Evolutionary conservation across 2,113 vertebrate species (phyloP), one percentile per base, ranked within the genome.

Genomic region (Saccopteryx leptura): DNA sequence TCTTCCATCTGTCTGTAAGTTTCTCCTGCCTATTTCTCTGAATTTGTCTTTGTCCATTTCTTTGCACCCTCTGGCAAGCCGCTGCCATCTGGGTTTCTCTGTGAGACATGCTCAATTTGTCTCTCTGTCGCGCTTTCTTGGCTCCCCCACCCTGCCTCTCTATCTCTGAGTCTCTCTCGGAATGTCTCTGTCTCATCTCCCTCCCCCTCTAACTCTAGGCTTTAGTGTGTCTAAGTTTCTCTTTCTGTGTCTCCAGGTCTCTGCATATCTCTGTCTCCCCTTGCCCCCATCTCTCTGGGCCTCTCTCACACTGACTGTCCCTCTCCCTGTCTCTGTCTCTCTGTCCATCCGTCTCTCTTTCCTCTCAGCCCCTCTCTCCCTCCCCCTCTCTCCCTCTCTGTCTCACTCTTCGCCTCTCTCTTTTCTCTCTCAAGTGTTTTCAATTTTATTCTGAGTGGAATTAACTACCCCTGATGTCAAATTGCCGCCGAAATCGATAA

Each of bases 401-500:
- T 94, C 95, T 97, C 96, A 96, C 93, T 97, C 98, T 97, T 97
- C 95, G 97, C 93, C 98, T 97, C 97, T 96, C 98, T 96, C 99
- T 99, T 99, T 99, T 99, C 99, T 99, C 99, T 99, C 99, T 99
- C 99, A 99, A 99, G 99, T 99, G 99, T 99, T 99, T 99, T 99
- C 99, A 99, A 99, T 99, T 99, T 99, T 99, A 99, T 99, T 99
- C 99, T 99, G 99, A 99, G 99, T 99, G 99, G 99, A 99, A 99
- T 99, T 99, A 99, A 99, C 99, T 99, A 99, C 99, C 99, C 99
- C 99, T 99, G 99, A 99, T 99, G 99, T 99, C 99, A 99, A 99
- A 99, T 99, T 99, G 99, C 99, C 99, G 99, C 99, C 99, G 99
- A 99, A 99, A 99, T 99, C 99, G 99, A 99, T 99, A 99, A 99